Conservation (phyloP, 2,888 invertebrate genomes). For the Tanaodytes sp. region DNA sequence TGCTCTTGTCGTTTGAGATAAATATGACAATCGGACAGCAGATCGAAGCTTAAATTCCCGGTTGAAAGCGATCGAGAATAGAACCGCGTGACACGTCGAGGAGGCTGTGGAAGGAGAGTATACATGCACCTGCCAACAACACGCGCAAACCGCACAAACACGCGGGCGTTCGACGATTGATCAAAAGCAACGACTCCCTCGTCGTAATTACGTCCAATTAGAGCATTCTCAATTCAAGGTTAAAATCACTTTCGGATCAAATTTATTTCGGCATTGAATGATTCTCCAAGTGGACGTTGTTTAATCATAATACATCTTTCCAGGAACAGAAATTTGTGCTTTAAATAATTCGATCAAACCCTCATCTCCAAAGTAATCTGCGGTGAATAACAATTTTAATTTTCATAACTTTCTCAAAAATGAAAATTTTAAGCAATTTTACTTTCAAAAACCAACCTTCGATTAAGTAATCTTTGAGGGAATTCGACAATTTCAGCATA, state of each 20-base stretch:
- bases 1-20: neutral
- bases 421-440: too few relatives aligned
- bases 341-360: too few relatives aligned
- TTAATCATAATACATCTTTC: too few relatives aligned
- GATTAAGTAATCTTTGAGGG: too few relatives aligned
- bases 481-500: too few relatives aligned
- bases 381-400: too few relatives aligned
- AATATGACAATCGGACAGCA: conserved; percentile 67
- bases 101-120: conserved; percentile 57
- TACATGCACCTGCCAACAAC: conserved; percentile 70
- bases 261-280: too few relatives aligned
- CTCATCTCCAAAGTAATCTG: too few relatives aligned
- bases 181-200: conserved; percentile 61
- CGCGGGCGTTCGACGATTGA: conserved; percentile 20
- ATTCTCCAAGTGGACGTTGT: too few relatives aligned
- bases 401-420: too few relatives aligned
- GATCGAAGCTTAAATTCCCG: conserved; percentile 71
- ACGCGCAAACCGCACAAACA: conserved; percentile 55
- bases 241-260: conserved; percentile 15
- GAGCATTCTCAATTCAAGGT: conserved; percentile 55
- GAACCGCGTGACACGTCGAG: conserved; percentile 34
- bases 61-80: conserved; percentile 64
- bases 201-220: conserved; percentile 71
- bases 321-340: too few relatives aligned
- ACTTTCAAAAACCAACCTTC: too few relatives aligned